Conservation (phyloP, 1,140 invertebrate species). For the Chlorops oryzae region DNA sequence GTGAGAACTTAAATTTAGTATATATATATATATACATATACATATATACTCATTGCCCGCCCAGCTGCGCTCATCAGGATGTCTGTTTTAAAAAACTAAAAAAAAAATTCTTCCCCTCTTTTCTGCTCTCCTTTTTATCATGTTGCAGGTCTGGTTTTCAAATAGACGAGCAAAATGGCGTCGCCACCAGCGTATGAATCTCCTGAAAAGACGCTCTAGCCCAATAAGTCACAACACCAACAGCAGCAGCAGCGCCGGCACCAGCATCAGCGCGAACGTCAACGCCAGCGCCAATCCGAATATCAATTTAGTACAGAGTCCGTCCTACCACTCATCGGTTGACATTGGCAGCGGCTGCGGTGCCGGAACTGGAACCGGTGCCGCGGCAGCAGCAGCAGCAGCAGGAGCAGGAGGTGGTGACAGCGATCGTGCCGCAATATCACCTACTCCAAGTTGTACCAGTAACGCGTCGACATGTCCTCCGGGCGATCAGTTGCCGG, state of each 20-base stretch:
- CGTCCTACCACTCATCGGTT: too few relatives aligned
- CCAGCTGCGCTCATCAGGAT: not conserved
- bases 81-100: conserved; percentile 18
- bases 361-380: too few relatives aligned
- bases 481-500: conserved; percentile 17
- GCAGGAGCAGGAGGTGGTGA: conserved; percentile 9
- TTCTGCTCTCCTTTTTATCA: too few relatives aligned
- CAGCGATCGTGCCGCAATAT: not conserved
- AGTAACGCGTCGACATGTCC: conserved; percentile 19
- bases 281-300: conserved; percentile 1
- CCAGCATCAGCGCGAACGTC: conserved; percentile 27
- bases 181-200: conserved; percentile 89
- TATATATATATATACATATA: not conserved
- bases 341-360: not conserved
- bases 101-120: conserved; percentile 17
- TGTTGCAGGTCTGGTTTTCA: conserved; percentile 97
- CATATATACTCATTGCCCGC: not conserved
- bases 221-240: conserved; percentile 33
- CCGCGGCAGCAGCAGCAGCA: conserved; percentile 12
- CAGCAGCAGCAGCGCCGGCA: conserved; percentile 19
- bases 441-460: too few relatives aligned
- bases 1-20: conserved; percentile 53
- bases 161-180: conserved; percentile 96
- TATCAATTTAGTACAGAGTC: not conserved
- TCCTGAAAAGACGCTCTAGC: conserved; percentile 68